Conservation (phyloP, 2,113 vertebrate genomes). For the Kryptolebias marmoratus region DNA sequence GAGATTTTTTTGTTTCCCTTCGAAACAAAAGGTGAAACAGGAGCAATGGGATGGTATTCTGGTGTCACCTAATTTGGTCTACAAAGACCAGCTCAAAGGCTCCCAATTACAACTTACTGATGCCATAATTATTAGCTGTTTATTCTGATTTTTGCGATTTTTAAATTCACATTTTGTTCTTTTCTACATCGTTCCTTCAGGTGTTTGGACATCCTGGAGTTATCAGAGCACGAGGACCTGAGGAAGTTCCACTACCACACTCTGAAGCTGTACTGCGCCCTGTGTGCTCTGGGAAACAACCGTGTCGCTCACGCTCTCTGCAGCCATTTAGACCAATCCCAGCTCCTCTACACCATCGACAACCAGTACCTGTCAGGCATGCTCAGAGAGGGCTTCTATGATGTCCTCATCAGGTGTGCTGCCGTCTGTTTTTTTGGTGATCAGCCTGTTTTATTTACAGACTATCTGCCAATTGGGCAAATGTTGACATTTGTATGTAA, state of each 20-base stretch:
- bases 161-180: not conserved
- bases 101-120: too few species aligned
- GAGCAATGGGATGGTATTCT: not conserved
- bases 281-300: conserved; percentile 94
- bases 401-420: conserved; percentile 87
- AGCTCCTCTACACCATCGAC: conserved; percentile 93
- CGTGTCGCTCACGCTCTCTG: conserved; percentile 94
- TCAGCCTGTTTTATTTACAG: not conserved
- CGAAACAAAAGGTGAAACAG: not conserved
- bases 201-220: conserved; percentile 94
- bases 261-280: conserved; percentile 91
- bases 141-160: too few species aligned
- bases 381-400: conserved; percentile 92
- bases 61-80: too few species aligned
- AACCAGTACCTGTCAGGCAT: conserved; percentile 95
- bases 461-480: too few species aligned
- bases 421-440: not conserved
- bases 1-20: not conserved
- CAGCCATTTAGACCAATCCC: conserved; percentile 93
- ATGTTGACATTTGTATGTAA: too few species aligned
- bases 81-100: too few species aligned
- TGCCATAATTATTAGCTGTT: too few species aligned
- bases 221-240: conserved; percentile 91
- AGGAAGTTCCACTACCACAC: conserved; percentile 96
- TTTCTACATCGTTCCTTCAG: conserved; percentile 64